phyloP scores from a whole-genome alignment of 2,113 vertebrate species.

The Muntiacus reevesi region DNA sequence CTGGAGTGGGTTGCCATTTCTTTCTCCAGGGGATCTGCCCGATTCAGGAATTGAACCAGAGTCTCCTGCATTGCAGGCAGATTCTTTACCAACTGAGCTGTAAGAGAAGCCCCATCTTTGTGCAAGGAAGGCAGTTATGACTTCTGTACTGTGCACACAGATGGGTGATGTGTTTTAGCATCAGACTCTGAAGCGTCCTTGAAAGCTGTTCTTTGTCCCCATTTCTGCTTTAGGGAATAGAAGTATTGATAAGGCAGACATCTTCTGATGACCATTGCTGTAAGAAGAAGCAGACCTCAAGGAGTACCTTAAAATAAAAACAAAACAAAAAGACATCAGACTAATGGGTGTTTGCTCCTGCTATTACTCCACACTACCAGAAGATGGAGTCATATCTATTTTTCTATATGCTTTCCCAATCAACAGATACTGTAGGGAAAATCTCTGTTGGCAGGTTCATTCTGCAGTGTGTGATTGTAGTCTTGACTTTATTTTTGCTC shows the following conservation, averaged over 20 bases:
- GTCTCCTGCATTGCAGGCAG: neutral
- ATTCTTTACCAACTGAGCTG: neutral
- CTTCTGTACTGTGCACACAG: neutral
- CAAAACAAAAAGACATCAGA: neutral
- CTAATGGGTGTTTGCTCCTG: neutral
- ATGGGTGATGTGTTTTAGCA: accelerated
- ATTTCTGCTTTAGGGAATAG: neutral
- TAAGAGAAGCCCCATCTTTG: neutral
- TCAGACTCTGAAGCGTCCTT: neutral
- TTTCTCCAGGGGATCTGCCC: neutral
- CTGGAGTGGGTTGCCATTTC: neutral
- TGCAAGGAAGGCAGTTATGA: neutral
- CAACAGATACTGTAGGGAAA: neutral
- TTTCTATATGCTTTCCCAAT: neutral
- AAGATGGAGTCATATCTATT: slow-evolving; percentile 76
- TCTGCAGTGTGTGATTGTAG: neutral
- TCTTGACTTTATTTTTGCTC: neutral
- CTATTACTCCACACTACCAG: slow-evolving; percentile 71
- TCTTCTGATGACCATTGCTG: neutral
- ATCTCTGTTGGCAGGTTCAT: neutral
- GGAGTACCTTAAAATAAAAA: neutral
- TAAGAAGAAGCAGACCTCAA: neutral
- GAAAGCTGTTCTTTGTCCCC: neutral
- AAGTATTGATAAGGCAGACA: neutral
- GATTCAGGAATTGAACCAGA: neutral